These are phyloP conservation scores for Drosophila littoralis DNA, from an alignment of 1,140 invertebrate genomes.

Conservation along the genomic window DNA sequence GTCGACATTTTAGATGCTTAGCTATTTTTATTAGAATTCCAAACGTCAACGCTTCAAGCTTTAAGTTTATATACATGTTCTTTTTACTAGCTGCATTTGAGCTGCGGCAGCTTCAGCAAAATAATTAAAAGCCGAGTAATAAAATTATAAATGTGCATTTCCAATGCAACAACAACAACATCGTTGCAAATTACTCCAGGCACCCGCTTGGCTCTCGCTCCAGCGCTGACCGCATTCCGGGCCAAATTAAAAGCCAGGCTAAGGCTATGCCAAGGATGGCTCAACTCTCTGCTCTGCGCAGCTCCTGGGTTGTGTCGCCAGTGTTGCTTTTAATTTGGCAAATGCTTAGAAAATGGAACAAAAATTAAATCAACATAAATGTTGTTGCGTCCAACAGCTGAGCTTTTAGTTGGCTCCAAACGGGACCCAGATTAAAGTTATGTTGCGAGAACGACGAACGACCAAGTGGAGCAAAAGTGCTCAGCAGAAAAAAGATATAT, in stretches of 20 bases:
- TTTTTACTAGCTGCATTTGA: conserved; percentile 27
- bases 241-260: conserved; percentile 62
- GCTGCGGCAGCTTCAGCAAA: conserved; percentile 46
- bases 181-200: conserved; percentile 4
- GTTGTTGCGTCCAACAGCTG: background rate
- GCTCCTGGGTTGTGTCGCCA: background rate
- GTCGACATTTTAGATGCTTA: conserved; percentile 59
- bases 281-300: background rate
- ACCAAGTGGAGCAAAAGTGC: conserved; percentile 10
- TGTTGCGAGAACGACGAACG: conserved; percentile 33
- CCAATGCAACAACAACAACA: conserved; percentile 3
- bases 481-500: conserved; percentile 3
- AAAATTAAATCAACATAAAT: conserved; percentile 61
- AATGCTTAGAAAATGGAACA: conserved; percentile 53
- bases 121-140: conserved; percentile 58
- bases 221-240: conserved; percentile 61
- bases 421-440: conserved; percentile 32
- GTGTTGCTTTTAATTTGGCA: conserved; percentile 60
- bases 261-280: conserved; percentile 16
- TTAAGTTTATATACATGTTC: conserved; percentile 19
- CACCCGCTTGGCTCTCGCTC: background rate
- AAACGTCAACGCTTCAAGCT: conserved; percentile 14
- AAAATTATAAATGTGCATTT: conserved; percentile 63
- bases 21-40: conserved; percentile 74
- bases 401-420: conserved; percentile 3